Base-by-base conservation (phyloP, 2,113 vertebrate genomes). In the Peromyscus polionotus region DNA sequence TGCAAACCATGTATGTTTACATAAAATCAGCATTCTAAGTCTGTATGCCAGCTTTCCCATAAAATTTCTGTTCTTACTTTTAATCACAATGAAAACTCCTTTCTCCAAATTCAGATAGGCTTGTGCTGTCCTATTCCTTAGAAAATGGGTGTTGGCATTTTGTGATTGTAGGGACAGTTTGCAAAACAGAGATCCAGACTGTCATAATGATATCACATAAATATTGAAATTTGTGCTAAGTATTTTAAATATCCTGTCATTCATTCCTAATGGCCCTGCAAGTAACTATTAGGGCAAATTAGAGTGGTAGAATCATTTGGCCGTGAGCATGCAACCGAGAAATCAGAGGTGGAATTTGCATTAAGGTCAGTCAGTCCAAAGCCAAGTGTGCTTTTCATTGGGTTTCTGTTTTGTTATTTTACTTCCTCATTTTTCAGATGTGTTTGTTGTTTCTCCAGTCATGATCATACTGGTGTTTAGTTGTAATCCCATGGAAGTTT, bases 171-270 rank as follows among this genome's bases (percentile, higher is more conserved):
- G 91, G 31, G 45, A 16, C 24, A 61, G 1, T 94, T 91, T 70
- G 83, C 42, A 85, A 42, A 67, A 75, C 48, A 42, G 92, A 87
- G 36, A 5, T 6, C 24, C 65, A 59, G 42, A 88, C 17, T 63
- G 14, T 91, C 33, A 59, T 45, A 61, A 88, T 73, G 36, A 80
- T 92, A 73, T 42, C 39, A 86, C 26, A 42, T 24, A n/a, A 76
- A 70, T 84, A 42, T 65, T 95, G 79, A 94, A 36, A 24, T 65
- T 2, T 33, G 8, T 26, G 48, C 61, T 68, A 59, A 95, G 24
- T 88, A 81, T 92, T 95, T 95, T 36, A 65, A 86, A 75, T 72
- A 72, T 19, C 88, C 81, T 81, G 14, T 68, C 67, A 61, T 59
- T 96, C 7, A n/a, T 94, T 42, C 5, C 7, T 90, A 45, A 7